Evolutionary conservation across 1,140 invertebrate genomes (phyloP).

Genomic region (Rhopalosiphum maidis): DNA sequence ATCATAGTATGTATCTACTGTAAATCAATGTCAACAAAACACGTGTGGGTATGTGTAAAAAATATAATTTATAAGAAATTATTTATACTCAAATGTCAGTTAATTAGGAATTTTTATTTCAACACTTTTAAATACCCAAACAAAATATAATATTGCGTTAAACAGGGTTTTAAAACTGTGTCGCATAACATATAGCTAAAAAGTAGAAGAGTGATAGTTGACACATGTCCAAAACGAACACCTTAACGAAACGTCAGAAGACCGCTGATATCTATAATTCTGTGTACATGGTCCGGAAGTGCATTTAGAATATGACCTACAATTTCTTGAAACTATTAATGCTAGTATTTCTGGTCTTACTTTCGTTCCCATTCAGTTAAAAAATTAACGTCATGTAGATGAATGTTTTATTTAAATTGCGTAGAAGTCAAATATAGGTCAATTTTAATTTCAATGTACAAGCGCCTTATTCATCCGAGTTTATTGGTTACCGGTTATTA

Average conservation of each 20-base stretch:
- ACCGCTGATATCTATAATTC: neutral
- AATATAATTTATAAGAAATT: neutral
- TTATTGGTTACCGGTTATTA: neutral
- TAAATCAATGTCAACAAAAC: neutral
- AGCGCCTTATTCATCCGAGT: neutral
- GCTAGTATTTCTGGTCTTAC: neutral
- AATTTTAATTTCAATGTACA: neutral
- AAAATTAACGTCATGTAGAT: neutral
- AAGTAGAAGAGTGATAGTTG: neutral
- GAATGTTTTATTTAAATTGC: constrained; percentile 35
- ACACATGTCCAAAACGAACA: constrained; percentile 20
- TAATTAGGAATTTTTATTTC: neutral
- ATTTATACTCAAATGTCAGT: neutral
- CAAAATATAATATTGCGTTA: neutral
- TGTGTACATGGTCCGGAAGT: neutral
- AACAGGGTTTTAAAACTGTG: neutral
- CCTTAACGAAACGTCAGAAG: neutral
- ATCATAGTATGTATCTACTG: neutral
- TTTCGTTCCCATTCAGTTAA: constrained; percentile 22
- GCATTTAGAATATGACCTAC: constrained; percentile 15
- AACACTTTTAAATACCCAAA: neutral
- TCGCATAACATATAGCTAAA: neutral
- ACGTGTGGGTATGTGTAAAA: neutral
- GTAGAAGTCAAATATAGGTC: constrained; percentile 12
- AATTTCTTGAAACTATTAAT: neutral